phyloP scores from a whole-genome alignment of 1,140 invertebrate genomes.

The Nomia melanderi region DNA sequence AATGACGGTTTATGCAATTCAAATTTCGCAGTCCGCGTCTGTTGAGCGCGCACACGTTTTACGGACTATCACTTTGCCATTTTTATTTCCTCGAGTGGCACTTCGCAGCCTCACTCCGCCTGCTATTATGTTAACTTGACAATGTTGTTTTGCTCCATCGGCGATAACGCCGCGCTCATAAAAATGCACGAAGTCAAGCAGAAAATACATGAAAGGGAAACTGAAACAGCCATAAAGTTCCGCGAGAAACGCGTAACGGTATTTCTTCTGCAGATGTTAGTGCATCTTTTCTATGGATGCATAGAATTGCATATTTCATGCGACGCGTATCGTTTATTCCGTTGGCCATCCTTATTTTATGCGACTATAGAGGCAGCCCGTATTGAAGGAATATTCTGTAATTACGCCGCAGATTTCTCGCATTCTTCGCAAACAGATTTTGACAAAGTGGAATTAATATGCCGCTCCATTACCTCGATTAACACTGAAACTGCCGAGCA shows the following conservation, averaged over 20 bases:
- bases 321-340: background rate
- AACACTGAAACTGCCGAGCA: too few species aligned
- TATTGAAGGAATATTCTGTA: background rate
- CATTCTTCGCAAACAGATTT: too few species aligned
- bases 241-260: background rate
- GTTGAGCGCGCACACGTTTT: too few species aligned
- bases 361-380: background rate
- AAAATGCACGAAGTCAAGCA: slow-evolving; percentile 11
- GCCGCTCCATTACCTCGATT: too few species aligned
- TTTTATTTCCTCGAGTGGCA: background rate
- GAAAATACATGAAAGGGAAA: background rate
- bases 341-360: background rate
- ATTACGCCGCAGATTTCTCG: background rate
- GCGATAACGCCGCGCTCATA: slow-evolving; percentile 6
- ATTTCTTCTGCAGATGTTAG: background rate
- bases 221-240: background rate
- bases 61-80: background rate
- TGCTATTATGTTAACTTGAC: background rate
- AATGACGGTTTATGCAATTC: too few species aligned
- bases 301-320: slow-evolving; percentile 25
- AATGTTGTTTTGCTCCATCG: background rate
- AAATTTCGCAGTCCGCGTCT: too few species aligned
- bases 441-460: too few species aligned
- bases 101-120: background rate
- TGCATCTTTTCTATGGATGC: background rate